Percentiles rank a stretch among this genome's conserved stretches.
Conservation (phyloP, 2,797 vertebrate genomes). For the Clarias platycephalus region DNA sequence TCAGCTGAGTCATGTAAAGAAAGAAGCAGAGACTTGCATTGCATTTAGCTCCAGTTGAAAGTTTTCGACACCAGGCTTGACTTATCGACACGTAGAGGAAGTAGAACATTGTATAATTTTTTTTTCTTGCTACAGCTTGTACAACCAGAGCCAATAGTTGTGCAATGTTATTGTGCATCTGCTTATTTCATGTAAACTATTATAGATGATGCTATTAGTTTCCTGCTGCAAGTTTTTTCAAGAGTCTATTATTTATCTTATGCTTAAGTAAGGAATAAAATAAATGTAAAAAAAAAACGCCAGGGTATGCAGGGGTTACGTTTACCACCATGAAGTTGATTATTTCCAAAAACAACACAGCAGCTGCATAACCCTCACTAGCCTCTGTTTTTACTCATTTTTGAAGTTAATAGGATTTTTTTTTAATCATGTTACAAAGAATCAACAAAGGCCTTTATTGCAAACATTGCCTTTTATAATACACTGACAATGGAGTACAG, state of each 20-base stretch:
- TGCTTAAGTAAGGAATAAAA: conserved; percentile 11
- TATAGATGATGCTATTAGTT: conserved; percentile 5
- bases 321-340: not conserved
- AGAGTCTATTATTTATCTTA: conserved; percentile 8
- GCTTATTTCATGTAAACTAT: conserved; percentile 12
- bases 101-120: not conserved
- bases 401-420: not conserved
- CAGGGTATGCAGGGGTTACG: not conserved
- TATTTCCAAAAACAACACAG: not conserved
- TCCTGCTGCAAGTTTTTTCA: not conserved
- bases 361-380: not conserved
- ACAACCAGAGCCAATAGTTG: not conserved
- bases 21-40: not conserved
- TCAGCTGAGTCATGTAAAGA: not conserved
- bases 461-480: not conserved
- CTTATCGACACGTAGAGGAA: not conserved
- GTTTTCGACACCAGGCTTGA: not conserved
- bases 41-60: not conserved
- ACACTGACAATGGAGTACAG: not conserved
- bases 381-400: not conserved
- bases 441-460: not conserved
- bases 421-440: not conserved
- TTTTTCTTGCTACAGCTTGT: not conserved
- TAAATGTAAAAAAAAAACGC: too few relatives aligned
- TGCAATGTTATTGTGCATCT: conserved; percentile 15